A percentile compares a stretch with the other conserved stretches of the same genome.
Conservation (phyloP, 2,797 vertebrate species). For the Menidia menidia region DNA sequence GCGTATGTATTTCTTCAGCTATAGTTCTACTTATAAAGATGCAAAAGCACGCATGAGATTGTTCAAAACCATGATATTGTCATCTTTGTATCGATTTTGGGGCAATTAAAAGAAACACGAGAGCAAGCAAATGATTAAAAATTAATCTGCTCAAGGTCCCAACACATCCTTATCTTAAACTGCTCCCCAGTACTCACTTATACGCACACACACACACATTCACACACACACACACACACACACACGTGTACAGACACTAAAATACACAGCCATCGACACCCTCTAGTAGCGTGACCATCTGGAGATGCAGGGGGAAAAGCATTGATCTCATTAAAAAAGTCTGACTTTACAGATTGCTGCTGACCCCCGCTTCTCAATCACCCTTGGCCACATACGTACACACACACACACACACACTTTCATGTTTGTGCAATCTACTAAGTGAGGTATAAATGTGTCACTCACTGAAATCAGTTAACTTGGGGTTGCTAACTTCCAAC, state of each 20-base stretch:
- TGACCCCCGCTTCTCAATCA: neutral
- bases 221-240: too few species aligned
- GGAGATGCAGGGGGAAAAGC: constrained; percentile 59
- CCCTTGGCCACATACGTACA: neutral
- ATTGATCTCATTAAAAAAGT: constrained; percentile 71
- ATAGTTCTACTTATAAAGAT: neutral
- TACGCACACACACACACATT: neutral
- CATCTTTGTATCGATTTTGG: constrained; percentile 60
- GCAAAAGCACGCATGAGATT: neutral
- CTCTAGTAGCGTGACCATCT: constrained; percentile 59
- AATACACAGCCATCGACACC: constrained; percentile 28
- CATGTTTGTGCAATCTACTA: constrained; percentile 71
- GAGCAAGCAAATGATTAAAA: constrained; percentile 75
- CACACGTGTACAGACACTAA: neutral
- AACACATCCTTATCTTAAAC: constrained; percentile 22
- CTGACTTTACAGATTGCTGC: constrained; percentile 52
- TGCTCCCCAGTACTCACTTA: neutral
- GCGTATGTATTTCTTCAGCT: neutral
- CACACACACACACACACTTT: constrained; percentile 17
- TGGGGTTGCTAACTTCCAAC: constrained; percentile 54
- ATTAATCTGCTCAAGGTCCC: constrained; percentile 66
- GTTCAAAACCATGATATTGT: constrained; percentile 31
- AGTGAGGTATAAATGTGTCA: constrained; percentile 69
- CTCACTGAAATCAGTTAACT: constrained; percentile 78
- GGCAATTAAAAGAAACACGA: constrained; percentile 77